Evolutionary conservation across 2,113 vertebrate genomes (phyloP).

Genomic region (Odocoileus virginianus): DNA sequence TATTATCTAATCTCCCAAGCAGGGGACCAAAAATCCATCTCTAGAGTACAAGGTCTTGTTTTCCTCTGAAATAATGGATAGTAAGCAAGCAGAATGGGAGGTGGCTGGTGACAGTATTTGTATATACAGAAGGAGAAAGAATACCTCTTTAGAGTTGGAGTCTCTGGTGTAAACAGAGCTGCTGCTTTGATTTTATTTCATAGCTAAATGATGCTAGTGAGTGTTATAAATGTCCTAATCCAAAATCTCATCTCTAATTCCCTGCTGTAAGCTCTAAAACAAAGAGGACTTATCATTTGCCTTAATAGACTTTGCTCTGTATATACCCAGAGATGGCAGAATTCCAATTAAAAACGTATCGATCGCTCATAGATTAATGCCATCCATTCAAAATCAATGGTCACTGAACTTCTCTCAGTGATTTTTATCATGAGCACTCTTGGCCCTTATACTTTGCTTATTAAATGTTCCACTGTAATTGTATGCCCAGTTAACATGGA

Average conservation of each 20-base stretch:
- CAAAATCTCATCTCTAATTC: not conserved
- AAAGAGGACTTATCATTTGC: not conserved
- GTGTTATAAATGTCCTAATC: not conserved
- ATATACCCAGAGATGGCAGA: conserved; percentile 7
- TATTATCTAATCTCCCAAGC: not conserved
- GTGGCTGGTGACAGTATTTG: not conserved
- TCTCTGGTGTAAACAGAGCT: not conserved
- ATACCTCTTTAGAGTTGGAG: not conserved
- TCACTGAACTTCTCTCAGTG: not conserved
- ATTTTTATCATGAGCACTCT: conserved; percentile 34
- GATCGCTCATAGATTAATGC: conserved; percentile 61
- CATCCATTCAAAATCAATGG: conserved; percentile 34
- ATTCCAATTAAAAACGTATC: conserved; percentile 64
- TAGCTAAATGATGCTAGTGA: not conserved
- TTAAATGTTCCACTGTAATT: conserved; percentile 30
- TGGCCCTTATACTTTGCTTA: not conserved
- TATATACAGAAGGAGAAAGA: not conserved
- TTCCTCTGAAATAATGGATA: not conserved
- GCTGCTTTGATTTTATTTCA: conserved; percentile 25
- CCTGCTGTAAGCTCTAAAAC: not conserved
- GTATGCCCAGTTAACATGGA: conserved; percentile 6
- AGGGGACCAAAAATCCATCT: not conserved
- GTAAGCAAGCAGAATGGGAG: not conserved
- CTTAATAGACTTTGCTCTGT: conserved; percentile 40
- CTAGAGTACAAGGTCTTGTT: not conserved